Percentiles rank a stretch among this genome's conserved stretches.
These are phyloP conservation scores for Drosophila lacertosa DNA, from an alignment of 1,140 invertebrate genomes.

Conservation along the genomic window DNA sequence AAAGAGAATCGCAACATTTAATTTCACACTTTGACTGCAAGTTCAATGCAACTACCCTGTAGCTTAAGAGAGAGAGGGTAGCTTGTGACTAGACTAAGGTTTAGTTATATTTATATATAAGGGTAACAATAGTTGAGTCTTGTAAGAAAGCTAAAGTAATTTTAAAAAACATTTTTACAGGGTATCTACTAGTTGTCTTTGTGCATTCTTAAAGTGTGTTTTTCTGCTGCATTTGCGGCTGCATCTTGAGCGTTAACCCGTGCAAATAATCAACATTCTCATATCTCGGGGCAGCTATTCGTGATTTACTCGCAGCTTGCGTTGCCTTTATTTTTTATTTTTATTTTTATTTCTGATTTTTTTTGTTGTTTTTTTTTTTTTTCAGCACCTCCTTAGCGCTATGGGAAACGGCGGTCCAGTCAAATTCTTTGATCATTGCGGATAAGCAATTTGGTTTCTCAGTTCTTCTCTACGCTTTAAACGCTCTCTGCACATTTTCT, in stretches of 20 bases:
- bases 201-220: neutral
- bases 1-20: constrained; percentile 60
- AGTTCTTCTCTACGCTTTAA: neutral
- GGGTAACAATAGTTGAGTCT: no score
- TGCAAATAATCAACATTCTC: constrained; percentile 82
- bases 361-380: constrained; percentile 18
- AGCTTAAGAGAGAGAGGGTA: neutral
- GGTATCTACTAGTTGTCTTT: neutral
- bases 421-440: constrained; percentile 61
- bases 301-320: constrained; percentile 75
- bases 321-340: constrained; percentile 22
- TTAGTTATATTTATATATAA: no score
- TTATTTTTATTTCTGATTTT: constrained; percentile 13
- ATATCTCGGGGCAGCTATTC: constrained; percentile 77
- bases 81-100: no score
- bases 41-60: constrained; percentile 13
- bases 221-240: constrained; percentile 2
- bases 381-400: constrained; percentile 71
- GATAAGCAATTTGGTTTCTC: constrained; percentile 62
- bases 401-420: constrained; percentile 56
- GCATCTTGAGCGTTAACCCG: constrained; percentile 48
- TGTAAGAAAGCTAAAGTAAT: no score
- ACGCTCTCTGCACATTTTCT: neutral
- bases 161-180: neutral
- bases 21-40: constrained; percentile 69